Base-by-base conservation (phyloP, 2,113 vertebrate genomes). In the Myocastor coypus region DNA sequence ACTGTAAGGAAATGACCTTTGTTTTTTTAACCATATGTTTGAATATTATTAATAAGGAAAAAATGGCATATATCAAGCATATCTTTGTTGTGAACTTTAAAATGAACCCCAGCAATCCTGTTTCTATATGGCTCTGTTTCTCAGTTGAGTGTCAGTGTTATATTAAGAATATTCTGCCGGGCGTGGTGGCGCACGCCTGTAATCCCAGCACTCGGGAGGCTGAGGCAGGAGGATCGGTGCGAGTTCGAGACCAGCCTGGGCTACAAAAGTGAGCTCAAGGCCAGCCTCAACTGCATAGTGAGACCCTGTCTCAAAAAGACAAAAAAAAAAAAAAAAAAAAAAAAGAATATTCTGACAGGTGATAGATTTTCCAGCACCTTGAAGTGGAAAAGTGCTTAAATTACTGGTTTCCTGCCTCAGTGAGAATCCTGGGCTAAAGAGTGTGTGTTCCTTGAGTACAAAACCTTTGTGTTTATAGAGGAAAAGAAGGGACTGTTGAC, bases 381-480 rank as follows among this genome's bases (percentile, higher is more conserved):
- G 30, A 69, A 69, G 26, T 71, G 68, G 59, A 28, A 12, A 61
- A 11, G 0, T 81, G 19, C 50, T 78, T 83, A 37, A 63, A 32
- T 91, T 78, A 19, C 71, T 83, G 17, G 46, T 34, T 90, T 85
- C 52, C 30, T 63, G 12, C 46, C 83, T 87, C 7, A 59, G 2
- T n/a, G n/a, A 77, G 83, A 85, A 16, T 92, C 80, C 63, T 20
- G 20, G n/a, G 16, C 80, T 83, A 95, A 73, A 71, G 37, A 16
- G 46, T 61, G 7, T 52, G 24, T 24, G 26, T 80, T 94, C 20
- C 40, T 92, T 81, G 37, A 81, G 34, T 5, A 91, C 24, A 52
- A 73, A 89, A 75, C 32, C 57, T 28, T 87, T 91, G 64, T 92
- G 30, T 90, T 87, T 90, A 63, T 78, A 80, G n/a, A 69, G 42